Evolutionary conservation across 2,888 invertebrate species (phyloP).

Genomic region (Altica lythri): DNA sequence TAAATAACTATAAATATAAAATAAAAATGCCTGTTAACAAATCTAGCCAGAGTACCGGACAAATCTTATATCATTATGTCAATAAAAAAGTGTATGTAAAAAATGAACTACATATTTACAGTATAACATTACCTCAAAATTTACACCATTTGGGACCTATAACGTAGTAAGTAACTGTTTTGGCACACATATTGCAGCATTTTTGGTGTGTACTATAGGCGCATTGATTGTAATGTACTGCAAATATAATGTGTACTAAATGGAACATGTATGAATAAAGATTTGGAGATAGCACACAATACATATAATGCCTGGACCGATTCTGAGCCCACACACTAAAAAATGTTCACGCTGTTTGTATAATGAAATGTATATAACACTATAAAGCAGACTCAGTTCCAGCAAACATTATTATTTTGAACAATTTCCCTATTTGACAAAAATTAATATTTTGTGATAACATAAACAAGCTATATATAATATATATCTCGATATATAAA

Average conservation of each 20-base stretch:
- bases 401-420: conserved; percentile 40
- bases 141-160: too few species aligned
- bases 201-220: conserved; percentile 9
- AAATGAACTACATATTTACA: too few species aligned
- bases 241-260: conserved; percentile 12
- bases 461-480: conserved; percentile 45
- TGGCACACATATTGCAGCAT: too few species aligned
- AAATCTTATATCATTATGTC: too few species aligned
- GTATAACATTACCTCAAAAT: too few species aligned
- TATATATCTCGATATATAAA: conserved; percentile 44
- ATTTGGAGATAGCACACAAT: conserved; percentile 23
- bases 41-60: too few species aligned
- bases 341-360: conserved; percentile 15
- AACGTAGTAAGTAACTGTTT: too few species aligned
- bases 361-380: conserved; percentile 39
- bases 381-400: conserved; percentile 47
- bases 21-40: too few species aligned
- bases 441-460: conserved; percentile 26
- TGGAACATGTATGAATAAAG: conserved; percentile 15
- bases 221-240: conserved; percentile 4
- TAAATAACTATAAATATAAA: too few species aligned
- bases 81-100: too few species aligned
- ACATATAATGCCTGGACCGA: conserved; percentile 26
- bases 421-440: conserved; percentile 22
- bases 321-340: conserved; percentile 16